Evolutionary conservation across 2,113 vertebrate genomes (phyloP).

Genomic region (Sorex araneus): DNA sequence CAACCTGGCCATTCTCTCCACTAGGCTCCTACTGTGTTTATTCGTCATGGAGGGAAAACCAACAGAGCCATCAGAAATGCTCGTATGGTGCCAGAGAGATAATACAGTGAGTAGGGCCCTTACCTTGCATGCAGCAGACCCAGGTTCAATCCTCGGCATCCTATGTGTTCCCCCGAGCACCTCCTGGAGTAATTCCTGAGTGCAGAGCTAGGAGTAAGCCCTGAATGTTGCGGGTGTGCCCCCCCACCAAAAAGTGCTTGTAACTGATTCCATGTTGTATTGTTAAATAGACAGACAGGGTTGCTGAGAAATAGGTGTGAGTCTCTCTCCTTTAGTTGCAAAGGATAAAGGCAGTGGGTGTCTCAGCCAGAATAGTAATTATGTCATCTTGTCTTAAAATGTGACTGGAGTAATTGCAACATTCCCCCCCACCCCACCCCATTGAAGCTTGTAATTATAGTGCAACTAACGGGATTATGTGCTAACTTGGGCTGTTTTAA

Average conservation of each 20-base stretch:
- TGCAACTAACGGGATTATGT: constrained; percentile 87
- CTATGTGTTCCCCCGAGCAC: too few relatives aligned
- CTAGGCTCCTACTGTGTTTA: constrained; percentile 14
- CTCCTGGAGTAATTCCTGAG: too few relatives aligned
- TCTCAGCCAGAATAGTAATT: constrained; percentile 88
- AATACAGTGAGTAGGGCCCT: too few relatives aligned
- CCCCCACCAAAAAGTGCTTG: constrained; percentile 60
- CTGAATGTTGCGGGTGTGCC: too few relatives aligned
- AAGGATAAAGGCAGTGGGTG: constrained; percentile 86
- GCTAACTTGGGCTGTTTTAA: constrained; percentile 86
- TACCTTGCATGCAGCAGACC: too few relatives aligned
- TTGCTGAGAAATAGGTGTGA: constrained; percentile 81
- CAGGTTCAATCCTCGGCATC: too few relatives aligned
- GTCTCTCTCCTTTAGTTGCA: constrained; percentile 80
- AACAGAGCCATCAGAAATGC: constrained; percentile 63
- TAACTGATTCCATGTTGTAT: constrained; percentile 66
- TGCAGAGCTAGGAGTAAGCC: too few relatives aligned
- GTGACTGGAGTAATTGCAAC: constrained; percentile 93
- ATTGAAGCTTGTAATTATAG: constrained; percentile 93
- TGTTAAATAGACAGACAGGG: constrained; percentile 61
- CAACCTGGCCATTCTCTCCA: neutral
- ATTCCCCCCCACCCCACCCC: constrained; percentile 87
- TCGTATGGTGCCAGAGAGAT: neutral
- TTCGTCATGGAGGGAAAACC: neutral
- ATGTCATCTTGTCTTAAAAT: constrained; percentile 90